phyloP scores from a whole-genome alignment of 2,888 invertebrate species.

The Hemistola chrysoprasaria region DNA sequence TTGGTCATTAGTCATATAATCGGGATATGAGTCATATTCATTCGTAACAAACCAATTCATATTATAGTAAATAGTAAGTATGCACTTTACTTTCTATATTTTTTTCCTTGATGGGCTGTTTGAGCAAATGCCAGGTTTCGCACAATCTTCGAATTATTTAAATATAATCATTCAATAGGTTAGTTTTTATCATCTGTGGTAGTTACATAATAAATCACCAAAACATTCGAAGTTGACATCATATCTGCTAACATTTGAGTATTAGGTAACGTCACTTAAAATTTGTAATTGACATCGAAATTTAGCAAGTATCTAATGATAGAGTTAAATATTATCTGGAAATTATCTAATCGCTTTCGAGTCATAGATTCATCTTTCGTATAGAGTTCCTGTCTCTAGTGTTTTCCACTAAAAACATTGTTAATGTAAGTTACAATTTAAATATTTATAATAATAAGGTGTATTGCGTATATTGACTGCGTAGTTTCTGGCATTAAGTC shows the following conservation, averaged over 20 bases:
- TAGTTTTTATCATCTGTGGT: no score
- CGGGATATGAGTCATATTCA: slow-evolving; percentile 44
- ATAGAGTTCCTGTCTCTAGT: no score
- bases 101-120: slow-evolving; percentile 11
- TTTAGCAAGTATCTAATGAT: slow-evolving; percentile 26
- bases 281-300: slow-evolving; percentile 34
- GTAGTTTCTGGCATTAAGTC: no score
- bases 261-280: slow-evolving; percentile 36
- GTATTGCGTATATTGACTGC: neutral
- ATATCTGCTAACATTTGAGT: slow-evolving; percentile 31
- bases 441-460: neutral
- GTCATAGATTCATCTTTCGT: no score
- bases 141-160: slow-evolving; percentile 11
- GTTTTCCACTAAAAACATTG: no score
- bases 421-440: no score
- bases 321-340: slow-evolving; percentile 9
- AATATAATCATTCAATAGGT: slow-evolving; percentile 25
- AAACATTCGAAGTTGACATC: slow-evolving; percentile 45
- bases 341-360: slow-evolving; percentile 14
- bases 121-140: slow-evolving; percentile 3
- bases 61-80: no score
- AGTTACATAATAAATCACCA: slow-evolving; percentile 37
- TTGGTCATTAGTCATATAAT: slow-evolving; percentile 43
- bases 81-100: slow-evolving; percentile 21
- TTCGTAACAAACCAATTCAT: slow-evolving; percentile 16